Evolutionary conservation across 2,113 vertebrate species (phyloP), one percentile per base, ranked within the genome.

Genomic region (Percopsis transmontana): DNA sequence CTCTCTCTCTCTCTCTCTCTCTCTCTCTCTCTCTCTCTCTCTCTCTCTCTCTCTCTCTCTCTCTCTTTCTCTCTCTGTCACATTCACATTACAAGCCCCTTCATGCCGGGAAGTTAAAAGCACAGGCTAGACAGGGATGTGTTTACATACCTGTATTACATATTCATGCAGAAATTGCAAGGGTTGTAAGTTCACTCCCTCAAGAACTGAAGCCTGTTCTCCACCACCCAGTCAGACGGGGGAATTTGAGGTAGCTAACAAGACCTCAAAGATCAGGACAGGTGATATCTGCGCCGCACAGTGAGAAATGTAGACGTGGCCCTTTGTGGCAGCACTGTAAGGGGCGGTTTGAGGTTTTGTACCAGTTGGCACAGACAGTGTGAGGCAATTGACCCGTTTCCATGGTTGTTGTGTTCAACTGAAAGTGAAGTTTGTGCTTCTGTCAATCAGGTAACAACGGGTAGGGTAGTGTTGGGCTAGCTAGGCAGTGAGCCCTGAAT

Each of bases 101-200:
- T 87, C 62, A 73, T 5, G 56, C 45, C 72, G 59, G 74, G 58
- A 62, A 52, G 48, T 16, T 60, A 76, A 68, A 62, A 44, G 40
- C 45, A 23, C 59, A 64, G 64, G 75, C 65, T 72, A 68, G 77
- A 64, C 39, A 68, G 20, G 48, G 19, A 70, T 73, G 51, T 81
- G 70, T 89, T 88, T 88, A 88, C 85, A 89, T 87, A 86, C 78
- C 79, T 77, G 33, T 60, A 50, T 80, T 57, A 62, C 70, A 72
- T 78, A 73, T 87, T 82, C 71, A 69, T 52, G 73, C 61, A 66
- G 70, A 72, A 72, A 71, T 65, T 60, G 53, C 63, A 41, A 77
- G 54, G 64, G 68, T 67, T 50, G 53, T 54, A 56, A 21, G 41
- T 62, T 75, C 59, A 23, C 69, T 47, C 56, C 41, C 38, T 40